phyloP scores from a whole-genome alignment of 2,888 invertebrate genomes.

The Leptura quadrifasciata region DNA sequence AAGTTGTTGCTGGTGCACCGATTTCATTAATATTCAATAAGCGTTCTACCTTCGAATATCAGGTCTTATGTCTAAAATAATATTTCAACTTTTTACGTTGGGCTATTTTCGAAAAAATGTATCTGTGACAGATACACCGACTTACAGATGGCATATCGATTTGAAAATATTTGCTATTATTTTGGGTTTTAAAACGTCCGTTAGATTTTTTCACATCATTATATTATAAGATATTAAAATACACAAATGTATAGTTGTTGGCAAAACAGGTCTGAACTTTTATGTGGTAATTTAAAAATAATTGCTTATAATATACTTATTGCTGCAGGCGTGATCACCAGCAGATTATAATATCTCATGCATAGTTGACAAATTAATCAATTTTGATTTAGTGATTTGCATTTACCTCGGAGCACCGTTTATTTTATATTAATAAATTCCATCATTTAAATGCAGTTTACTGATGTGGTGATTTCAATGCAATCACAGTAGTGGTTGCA shows the following conservation, averaged over 20 bases:
- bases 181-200: no score
- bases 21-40: no score
- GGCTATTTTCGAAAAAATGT: no score
- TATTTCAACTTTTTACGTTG: no score
- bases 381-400: slow-evolving; percentile 61
- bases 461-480: slow-evolving; percentile 61
- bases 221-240: no score
- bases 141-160: no score
- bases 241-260: not conserved
- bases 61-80: no score
- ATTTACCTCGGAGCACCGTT: slow-evolving; percentile 53
- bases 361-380: slow-evolving; percentile 62
- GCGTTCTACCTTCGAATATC: no score
- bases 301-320: slow-evolving; percentile 43
- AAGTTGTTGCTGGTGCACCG: no score
- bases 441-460: slow-evolving; percentile 64
- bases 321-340: slow-evolving; percentile 50
- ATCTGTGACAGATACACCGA: no score
- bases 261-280: not conserved
- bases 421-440: slow-evolving; percentile 66
- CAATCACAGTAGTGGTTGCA: slow-evolving; percentile 57
- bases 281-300: not conserved
- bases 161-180: no score
- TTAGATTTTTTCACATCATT: no score
- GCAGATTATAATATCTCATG: slow-evolving; percentile 53